phyloP scores from a whole-genome alignment of 2,888 invertebrate species.

The Melanophora roralis region DNA sequence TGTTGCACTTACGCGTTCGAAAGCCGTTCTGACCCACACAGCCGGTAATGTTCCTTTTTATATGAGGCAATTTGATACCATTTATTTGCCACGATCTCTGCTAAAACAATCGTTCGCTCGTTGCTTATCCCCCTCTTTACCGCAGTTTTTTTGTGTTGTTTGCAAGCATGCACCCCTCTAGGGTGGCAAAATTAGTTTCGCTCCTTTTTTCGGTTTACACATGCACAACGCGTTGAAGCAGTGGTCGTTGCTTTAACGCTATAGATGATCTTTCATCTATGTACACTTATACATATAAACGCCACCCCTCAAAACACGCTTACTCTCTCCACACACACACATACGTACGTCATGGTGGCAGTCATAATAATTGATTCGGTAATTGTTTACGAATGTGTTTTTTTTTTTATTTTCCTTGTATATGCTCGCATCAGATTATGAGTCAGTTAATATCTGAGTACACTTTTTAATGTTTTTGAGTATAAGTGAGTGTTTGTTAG shows the following conservation, averaged over 20 bases:
- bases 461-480: conserved; percentile 25
- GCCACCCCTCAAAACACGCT: background rate
- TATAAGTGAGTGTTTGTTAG: conserved; percentile 30
- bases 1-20: conserved; percentile 92
- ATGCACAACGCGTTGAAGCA: conserved; percentile 64
- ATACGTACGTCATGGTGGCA: conserved; percentile 18
- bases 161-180: too few relatives aligned
- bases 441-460: conserved; percentile 57
- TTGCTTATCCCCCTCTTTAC: conserved; percentile 52
- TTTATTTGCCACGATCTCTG: conserved; percentile 69
- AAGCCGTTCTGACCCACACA: conserved; percentile 96
- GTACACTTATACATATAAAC: background rate
- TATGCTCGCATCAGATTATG: conserved; percentile 42
- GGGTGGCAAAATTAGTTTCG: conserved; percentile 60
- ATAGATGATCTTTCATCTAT: conserved; percentile 33
- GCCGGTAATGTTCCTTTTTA: conserved; percentile 80
- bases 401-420: background rate
- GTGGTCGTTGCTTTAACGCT: conserved; percentile 49
- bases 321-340: conserved; percentile 1
- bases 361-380: conserved; percentile 47
- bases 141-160: background rate
- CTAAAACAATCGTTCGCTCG: conserved; percentile 35
- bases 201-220: conserved; percentile 74
- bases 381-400: conserved; percentile 17
- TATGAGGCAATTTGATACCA: conserved; percentile 78